Conservation (phyloP, 2,113 vertebrate genomes). For the Geothlypis trichas region DNA sequence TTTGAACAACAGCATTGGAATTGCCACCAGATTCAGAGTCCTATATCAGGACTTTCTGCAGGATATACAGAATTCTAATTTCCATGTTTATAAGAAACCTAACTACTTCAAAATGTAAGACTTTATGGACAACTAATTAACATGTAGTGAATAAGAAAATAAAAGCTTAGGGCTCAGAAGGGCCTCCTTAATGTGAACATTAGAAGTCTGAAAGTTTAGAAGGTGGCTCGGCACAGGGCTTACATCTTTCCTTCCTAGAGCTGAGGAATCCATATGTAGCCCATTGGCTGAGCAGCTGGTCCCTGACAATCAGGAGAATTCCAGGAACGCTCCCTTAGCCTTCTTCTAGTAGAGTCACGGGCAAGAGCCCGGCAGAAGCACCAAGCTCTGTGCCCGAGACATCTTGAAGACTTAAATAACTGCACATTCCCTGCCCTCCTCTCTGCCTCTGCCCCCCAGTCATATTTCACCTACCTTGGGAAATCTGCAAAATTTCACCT, state of each 20-base stretch:
- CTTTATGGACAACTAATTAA: not conserved
- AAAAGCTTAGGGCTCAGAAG: not conserved
- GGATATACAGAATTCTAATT: not conserved
- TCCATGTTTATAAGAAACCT: not conserved
- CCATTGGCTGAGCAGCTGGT: not conserved
- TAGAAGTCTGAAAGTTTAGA: not conserved
- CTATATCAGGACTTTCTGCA: not conserved
- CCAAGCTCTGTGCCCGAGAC: not conserved
- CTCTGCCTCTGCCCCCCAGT: conserved; percentile 28
- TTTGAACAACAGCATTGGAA: not conserved
- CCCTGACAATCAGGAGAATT: not conserved
- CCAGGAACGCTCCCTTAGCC: conserved; percentile 6
- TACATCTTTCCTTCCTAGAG: not conserved
- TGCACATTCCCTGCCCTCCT: not conserved
- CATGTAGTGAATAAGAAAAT: not conserved
- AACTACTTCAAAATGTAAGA: not conserved
- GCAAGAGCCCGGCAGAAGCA: not conserved
- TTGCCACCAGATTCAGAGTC: not conserved
- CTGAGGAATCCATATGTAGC: not conserved
- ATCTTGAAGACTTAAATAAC: not conserved
- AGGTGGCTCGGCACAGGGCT: not conserved
- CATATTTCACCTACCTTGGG: conserved; percentile 45
- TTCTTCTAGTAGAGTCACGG: not conserved
- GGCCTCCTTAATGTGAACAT: not conserved
- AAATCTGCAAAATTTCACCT: conserved; percentile 59